A percentile compares a stretch with the other conserved stretches of the same genome.
Evolutionary conservation across 2,113 vertebrate genomes (phyloP).

Genomic region (Anarhynchus alexandrinus): DNA sequence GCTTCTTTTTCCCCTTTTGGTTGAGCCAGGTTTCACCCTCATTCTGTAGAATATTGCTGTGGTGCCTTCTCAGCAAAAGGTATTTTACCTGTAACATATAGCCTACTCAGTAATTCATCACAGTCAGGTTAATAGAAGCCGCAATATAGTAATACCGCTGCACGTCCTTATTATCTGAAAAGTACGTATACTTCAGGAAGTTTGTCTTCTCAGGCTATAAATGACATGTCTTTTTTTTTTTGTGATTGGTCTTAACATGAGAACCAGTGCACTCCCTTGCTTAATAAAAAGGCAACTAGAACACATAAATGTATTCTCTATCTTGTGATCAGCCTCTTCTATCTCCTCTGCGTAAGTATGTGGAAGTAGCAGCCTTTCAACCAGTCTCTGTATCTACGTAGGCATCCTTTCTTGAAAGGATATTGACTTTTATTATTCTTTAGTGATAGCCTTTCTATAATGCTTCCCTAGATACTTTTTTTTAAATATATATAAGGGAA

Average conservation of each 20-base stretch:
- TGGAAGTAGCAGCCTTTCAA: not conserved
- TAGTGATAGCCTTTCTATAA: not conserved
- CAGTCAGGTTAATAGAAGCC: not conserved
- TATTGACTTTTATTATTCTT: not conserved
- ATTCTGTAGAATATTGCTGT: not conserved
- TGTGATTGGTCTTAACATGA: not conserved
- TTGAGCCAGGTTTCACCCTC: not conserved
- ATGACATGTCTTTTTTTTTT: too few species aligned
- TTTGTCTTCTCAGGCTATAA: not conserved
- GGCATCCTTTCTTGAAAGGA: not conserved
- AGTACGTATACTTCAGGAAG: not conserved
- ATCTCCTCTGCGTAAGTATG: not conserved
- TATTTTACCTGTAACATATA: not conserved
- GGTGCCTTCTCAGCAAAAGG: not conserved
- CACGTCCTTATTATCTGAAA: not conserved
- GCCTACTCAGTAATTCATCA: not conserved
- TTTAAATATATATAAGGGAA: not conserved
- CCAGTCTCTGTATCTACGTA: not conserved
- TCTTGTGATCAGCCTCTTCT: not conserved
- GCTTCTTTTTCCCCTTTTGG: rapidly evolving
- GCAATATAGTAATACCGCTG: not conserved
- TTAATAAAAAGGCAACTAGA: not conserved
- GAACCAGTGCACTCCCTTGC: not conserved
- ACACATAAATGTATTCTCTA: not conserved
- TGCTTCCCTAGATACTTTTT: not conserved